Conservation (phyloP, 2,888 invertebrate species). For the Pheosia tremula region DNA sequence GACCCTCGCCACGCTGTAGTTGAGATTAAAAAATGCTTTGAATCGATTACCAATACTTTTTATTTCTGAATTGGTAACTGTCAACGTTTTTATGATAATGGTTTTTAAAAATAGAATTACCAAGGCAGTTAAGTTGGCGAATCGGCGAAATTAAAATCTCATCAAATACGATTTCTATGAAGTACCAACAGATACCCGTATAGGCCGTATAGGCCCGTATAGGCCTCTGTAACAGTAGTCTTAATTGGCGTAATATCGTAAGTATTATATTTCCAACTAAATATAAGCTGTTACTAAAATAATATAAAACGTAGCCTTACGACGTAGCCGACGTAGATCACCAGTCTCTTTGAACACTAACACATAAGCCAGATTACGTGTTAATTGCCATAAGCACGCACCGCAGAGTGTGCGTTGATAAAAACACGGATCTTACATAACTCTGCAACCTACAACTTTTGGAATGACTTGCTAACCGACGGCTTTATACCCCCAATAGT, state of each 20-base stretch:
- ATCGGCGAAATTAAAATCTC: background rate
- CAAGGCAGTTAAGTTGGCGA: conserved; percentile 2
- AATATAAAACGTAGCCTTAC: background rate
- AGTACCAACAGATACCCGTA: too few relatives aligned
- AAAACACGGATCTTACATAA: conserved; percentile 9
- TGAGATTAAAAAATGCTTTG: conserved; percentile 37
- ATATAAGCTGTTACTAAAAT: background rate
- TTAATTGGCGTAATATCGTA: background rate
- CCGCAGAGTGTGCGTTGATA: background rate
- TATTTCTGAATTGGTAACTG: conserved; percentile 5
- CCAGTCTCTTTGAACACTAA: background rate
- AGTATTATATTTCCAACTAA: background rate
- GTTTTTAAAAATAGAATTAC: conserved; percentile 6
- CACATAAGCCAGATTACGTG: background rate
- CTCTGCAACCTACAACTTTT: conserved; percentile 1
- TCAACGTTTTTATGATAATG: background rate
- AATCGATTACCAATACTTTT: conserved; percentile 4
- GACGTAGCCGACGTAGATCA: too few relatives aligned
- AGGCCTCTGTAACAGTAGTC: too few relatives aligned
- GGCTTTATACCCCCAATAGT: too few relatives aligned
- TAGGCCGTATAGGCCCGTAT: too few relatives aligned
- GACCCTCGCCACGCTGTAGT: conserved; percentile 60
- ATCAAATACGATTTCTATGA: background rate
- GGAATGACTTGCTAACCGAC: background rate
- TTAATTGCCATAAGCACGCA: conserved; percentile 2